Percentiles rank a stretch among this genome's conserved stretches.
Evolutionary conservation across 2,888 invertebrate genomes (phyloP).

Genomic region (Alloplasta piceator): DNA sequence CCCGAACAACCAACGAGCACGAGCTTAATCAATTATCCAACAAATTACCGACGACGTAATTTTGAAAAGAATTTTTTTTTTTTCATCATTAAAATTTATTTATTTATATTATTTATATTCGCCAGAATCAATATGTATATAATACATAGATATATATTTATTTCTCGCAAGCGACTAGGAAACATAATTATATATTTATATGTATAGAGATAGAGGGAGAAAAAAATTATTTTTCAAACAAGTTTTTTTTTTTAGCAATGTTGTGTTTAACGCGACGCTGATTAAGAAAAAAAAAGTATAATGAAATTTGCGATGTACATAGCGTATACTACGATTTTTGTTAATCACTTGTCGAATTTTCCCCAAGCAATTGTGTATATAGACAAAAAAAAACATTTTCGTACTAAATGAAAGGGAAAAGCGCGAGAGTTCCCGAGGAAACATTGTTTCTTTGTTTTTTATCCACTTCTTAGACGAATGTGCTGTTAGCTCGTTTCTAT

Average conservation of each 20-base stretch:
- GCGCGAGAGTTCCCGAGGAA: background rate
- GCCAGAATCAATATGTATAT: constrained; percentile 25
- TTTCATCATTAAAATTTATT: background rate
- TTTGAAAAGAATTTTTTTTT: constrained; percentile 20
- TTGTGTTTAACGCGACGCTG: background rate
- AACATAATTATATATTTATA: background rate
- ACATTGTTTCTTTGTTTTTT: background rate
- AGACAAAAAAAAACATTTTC: background rate
- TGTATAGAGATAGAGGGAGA: constrained; percentile 43
- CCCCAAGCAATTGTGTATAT: background rate
- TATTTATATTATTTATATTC: constrained; percentile 17
- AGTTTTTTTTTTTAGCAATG: background rate
- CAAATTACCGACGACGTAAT: constrained; percentile 41
- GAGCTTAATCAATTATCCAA: constrained; percentile 49
- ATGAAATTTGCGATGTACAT: background rate
- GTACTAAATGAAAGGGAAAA: background rate
- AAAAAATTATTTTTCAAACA: constrained; percentile 6
- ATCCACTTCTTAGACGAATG: background rate
- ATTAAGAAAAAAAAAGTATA: background rate
- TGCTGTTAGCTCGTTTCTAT: background rate
- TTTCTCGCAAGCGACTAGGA: constrained; percentile 9
- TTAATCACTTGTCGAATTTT: background rate
- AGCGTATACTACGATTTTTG: background rate
- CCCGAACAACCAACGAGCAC: constrained; percentile 50
- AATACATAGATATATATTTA: constrained; percentile 50